These are phyloP conservation scores for Tetragonisca angustula DNA, from an alignment of 2,888 invertebrate genomes.

Conservation along the genomic window DNA sequence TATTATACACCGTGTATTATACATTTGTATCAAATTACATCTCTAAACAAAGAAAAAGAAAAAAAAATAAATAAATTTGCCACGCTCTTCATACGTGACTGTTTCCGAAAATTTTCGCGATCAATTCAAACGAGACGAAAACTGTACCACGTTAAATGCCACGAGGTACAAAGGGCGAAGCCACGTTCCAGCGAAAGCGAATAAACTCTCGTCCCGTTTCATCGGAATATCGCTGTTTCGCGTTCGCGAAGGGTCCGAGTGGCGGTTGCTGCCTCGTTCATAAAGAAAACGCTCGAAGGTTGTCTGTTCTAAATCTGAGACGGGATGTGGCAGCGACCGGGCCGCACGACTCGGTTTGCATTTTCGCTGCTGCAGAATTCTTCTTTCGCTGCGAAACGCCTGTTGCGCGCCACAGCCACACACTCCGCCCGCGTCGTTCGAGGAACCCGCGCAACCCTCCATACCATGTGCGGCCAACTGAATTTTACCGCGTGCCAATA, in stretches of 20 bases:
- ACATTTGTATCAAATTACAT: background rate
- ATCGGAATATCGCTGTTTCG: constrained; percentile 52
- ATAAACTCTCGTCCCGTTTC: constrained; percentile 62
- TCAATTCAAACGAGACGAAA: background rate
- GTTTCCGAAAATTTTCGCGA: too few species aligned
- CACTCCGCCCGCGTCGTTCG: background rate
- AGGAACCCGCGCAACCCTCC: constrained; percentile 23
- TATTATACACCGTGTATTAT: background rate
- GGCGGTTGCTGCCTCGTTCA: constrained; percentile 32
- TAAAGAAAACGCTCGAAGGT: constrained; percentile 61
- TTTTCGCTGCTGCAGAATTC: constrained; percentile 56
- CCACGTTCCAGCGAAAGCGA: constrained; percentile 36
- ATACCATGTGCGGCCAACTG: background rate
- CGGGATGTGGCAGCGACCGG: constrained; percentile 15
- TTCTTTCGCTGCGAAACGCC: constrained; percentile 57
- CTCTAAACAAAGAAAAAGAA: too few species aligned
- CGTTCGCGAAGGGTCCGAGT: constrained; percentile 56
- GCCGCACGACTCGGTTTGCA: constrained; percentile 42
- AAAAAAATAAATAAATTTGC: too few species aligned
- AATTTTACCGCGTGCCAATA: constrained; percentile 16
- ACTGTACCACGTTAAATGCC: background rate
- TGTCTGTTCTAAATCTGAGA: constrained; percentile 68
- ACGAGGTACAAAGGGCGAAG: background rate
- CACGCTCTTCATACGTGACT: too few species aligned
- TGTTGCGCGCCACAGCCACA: constrained; percentile 55